phyloP scores from a whole-genome alignment of 2,797 vertebrate genomes.

The Molossus molossus region DNA sequence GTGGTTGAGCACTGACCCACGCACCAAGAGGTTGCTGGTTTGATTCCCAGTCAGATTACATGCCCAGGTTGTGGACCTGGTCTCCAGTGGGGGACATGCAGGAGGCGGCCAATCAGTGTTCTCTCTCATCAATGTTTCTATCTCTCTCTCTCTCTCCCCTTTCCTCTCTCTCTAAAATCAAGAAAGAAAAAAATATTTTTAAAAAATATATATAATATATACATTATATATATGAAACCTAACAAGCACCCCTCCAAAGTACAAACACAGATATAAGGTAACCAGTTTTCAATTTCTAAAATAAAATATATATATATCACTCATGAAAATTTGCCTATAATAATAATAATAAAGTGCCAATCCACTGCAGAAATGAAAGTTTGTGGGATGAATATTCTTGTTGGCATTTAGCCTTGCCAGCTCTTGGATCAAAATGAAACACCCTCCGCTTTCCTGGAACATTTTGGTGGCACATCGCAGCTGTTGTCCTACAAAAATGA shows the following conservation, averaged over 20 bases:
- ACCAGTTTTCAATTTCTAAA: conserved; percentile 59
- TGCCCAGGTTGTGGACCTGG: too few relatives aligned
- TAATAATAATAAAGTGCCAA: conserved; percentile 26
- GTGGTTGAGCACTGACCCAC: too few relatives aligned
- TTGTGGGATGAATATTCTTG: conserved; percentile 70
- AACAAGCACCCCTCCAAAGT: conserved; percentile 1
- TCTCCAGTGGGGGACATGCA: too few relatives aligned
- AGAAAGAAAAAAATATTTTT: too few relatives aligned
- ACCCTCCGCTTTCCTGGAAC: conserved; percentile 79
- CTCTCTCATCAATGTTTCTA: too few relatives aligned
- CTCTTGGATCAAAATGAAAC: conserved; percentile 79
- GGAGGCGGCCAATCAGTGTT: too few relatives aligned
- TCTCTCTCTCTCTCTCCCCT: too few relatives aligned
- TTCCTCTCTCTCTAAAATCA: too few relatives aligned
- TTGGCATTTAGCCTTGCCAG: conserved; percentile 79
- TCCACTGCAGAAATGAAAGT: conserved; percentile 66
- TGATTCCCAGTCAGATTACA: too few relatives aligned
- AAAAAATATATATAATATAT: too few relatives aligned
- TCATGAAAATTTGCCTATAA: conserved; percentile 11
- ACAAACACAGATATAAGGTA: neutral
- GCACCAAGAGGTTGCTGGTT: too few relatives aligned
- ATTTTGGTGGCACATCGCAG: conserved; percentile 72
- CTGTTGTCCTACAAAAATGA: conserved; percentile 77
- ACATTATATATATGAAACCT: neutral
- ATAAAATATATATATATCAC: neutral